phyloP scores from a whole-genome alignment of 2,888 invertebrate genomes.

The Drosophila flavopinicola region DNA sequence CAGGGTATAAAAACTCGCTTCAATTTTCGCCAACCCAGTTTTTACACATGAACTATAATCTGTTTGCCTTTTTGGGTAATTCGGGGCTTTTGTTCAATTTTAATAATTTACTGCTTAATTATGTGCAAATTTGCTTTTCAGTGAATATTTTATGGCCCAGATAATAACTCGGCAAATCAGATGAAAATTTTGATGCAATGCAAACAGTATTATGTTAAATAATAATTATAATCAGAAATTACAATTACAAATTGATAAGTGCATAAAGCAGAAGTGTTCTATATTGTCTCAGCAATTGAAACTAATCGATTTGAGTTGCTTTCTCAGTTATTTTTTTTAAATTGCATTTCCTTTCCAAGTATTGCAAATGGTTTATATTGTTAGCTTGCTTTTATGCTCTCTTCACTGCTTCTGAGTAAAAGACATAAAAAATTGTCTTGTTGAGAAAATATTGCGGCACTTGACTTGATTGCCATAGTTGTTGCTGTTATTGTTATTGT shows the following conservation, averaged over 20 bases:
- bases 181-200: slow-evolving; percentile 3
- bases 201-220: background rate
- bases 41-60: slow-evolving; percentile 30
- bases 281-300: too few relatives aligned
- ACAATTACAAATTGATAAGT: too few relatives aligned
- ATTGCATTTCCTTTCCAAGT: background rate
- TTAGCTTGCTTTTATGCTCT: background rate
- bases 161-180: background rate
- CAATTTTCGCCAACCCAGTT: slow-evolving; percentile 8
- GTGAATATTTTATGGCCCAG: slow-evolving; percentile 27
- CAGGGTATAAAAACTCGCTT: slow-evolving; percentile 7
- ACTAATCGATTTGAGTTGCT: background rate
- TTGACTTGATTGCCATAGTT: slow-evolving; percentile 38
- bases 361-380: background rate
- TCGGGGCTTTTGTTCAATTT: slow-evolving; percentile 15
- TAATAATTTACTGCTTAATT: slow-evolving; percentile 51
- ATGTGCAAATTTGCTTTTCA: slow-evolving; percentile 29
- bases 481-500: background rate
- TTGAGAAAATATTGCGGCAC: slow-evolving; percentile 31
- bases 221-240: background rate
- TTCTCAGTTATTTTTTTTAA: background rate
- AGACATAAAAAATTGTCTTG: slow-evolving; percentile 9
- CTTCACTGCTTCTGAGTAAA: background rate
- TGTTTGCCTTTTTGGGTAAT: slow-evolving; percentile 5
- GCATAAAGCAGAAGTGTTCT: too few relatives aligned